Base-by-base conservation (phyloP, 2,797 vertebrate genomes). In the Darevskia mixta region DNA sequence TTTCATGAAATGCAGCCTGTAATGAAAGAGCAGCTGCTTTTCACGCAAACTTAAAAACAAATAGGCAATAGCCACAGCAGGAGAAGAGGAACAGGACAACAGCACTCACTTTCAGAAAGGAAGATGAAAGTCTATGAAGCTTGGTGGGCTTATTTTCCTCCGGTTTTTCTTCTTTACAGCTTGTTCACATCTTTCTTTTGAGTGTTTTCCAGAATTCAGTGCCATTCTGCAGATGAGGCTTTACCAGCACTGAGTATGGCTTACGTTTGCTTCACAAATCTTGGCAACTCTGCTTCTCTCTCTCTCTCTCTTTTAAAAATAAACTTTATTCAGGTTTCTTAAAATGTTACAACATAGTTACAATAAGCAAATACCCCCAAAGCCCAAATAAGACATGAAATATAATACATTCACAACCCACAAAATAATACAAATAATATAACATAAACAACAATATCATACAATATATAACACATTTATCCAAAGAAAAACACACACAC, bases 1-100 rank as follows among this genome's bases (percentile, higher is more conserved):
- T 89, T 87, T 76, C 75, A 81, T 72, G 25, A 89, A 35, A 64
- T 88, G 55, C 55, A 86, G 23, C 2, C 73, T 8, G 2, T 87
- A 79, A 61, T 67, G 55, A 90, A 90, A 75, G 45, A 90, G 18
- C 8, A 87, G 17, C 7, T 89, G 10, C 27, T 66, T 79, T 79
- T 76, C 45, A 10, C 25, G 20, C 32, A 77, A 29, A 67, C 43
- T 35, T 23, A 35, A 71, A 45, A 88, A 79, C 32, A 79, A 83
- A 78, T 9, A 83, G 81, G 41, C 64, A 78, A 81, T 79, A 17
- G 25, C 6, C 87, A 15, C 35, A 87, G 7, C n/a, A 76, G 29
- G 66, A 66, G 76, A 89, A 1, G 43, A 27, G 71, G 80, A 82
- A 72, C 4, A 87, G 67, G 83, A 82, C 8, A 73, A 43, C 8